Base-by-base conservation (phyloP, 2,888 invertebrate genomes). In the Sinodicranocentrus sp. region DNA sequence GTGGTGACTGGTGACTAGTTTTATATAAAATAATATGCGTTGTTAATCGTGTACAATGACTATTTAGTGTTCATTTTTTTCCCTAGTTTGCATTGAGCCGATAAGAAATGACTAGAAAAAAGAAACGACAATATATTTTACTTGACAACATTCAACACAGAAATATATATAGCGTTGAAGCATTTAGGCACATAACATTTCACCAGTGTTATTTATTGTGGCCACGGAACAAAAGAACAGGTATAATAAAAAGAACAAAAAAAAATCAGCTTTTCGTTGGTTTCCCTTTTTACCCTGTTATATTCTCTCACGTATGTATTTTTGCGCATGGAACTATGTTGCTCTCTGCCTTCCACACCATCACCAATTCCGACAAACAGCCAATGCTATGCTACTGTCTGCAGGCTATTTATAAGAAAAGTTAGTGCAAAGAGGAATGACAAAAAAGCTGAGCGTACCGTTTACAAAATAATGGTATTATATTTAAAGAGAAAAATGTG, bases 1-100 rank as follows among this genome's bases (percentile, higher is more conserved):
- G 26, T 65, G 75, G 52, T 2, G 59, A 59, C 63, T 75, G 63
- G 65, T 75, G 65, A 65, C 75, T 63, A 23, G 75, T 75, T 75
- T 59, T 13, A 48, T 48, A 73, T 6, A 23, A 26, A 43, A 19
- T 48, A 44, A 33, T 33, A 33, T 52, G 52, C 52, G 8, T n/a
- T 8, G 52, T 52, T 73, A 61, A 73, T 43, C n/a, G 33, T 25
- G 61, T 73, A 73, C 59, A 61, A 61, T 39, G 25, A 59, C 73
- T 19, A 44, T 61, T 57, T 43, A 54, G 19, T 26, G 48, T 48
- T 25, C 17, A 25, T 26, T 52, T 44, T 68, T 68, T 52, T 67
- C n/a, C 19, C 8, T 19, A 52, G 19, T 17, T 17, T 3, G 54
- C 28, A 71, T n/a, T 6, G 21, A 68, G 57, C 23, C 71, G 71